These are phyloP conservation scores for Gibbula magus DNA, from an alignment of 2,888 invertebrate species.

Conservation along the genomic window DNA sequence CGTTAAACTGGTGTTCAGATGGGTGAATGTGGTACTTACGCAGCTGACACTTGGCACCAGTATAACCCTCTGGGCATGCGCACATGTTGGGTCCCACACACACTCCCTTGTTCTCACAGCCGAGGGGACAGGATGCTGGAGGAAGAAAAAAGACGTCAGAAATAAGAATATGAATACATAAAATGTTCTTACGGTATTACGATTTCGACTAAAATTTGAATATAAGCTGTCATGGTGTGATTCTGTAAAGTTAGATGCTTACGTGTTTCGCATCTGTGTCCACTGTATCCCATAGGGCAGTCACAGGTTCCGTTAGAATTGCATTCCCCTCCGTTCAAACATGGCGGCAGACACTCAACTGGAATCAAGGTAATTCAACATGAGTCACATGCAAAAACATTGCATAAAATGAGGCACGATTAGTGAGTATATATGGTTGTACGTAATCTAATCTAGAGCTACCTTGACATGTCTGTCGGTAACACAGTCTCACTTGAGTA, in stretches of 20 bases:
- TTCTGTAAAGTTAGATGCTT: slow-evolving; percentile 6
- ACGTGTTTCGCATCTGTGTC: slow-evolving; percentile 58
- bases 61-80: slow-evolving; percentile 57
- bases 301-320: slow-evolving; percentile 49
- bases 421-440: background rate
- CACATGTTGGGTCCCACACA: slow-evolving; percentile 59
- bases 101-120: slow-evolving; percentile 60
- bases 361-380: slow-evolving; percentile 26
- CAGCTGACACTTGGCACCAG: slow-evolving; percentile 55
- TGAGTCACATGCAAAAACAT: background rate
- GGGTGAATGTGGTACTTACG: slow-evolving; percentile 43
- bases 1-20: no score
- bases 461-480: slow-evolving; percentile 46
- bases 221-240: background rate
- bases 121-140: slow-evolving; percentile 49
- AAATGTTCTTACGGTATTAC: background rate
- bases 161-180: background rate
- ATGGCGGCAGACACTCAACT: slow-evolving; percentile 49
- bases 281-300: slow-evolving; percentile 56
- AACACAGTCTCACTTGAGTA: slow-evolving; percentile 46
- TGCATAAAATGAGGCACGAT: background rate
- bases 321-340: slow-evolving; percentile 61
- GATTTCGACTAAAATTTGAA: no score
- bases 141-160: slow-evolving; percentile 10
- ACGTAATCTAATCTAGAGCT: background rate